phyloP scores from a whole-genome alignment of 2,888 invertebrate genomes.

The Lycocerus yunnanus region DNA sequence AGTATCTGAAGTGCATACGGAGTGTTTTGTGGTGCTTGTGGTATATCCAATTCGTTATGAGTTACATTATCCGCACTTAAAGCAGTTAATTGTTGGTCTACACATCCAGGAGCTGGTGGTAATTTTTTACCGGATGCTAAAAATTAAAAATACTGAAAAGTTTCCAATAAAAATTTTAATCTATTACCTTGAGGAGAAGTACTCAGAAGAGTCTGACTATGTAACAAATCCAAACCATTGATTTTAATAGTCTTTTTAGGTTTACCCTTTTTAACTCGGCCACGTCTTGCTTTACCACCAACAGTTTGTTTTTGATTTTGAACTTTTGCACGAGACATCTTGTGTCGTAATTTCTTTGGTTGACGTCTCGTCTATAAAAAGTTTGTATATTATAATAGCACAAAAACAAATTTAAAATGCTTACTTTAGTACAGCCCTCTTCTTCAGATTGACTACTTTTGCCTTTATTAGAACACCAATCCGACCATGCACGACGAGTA shows the following conservation, averaged over 20 bases:
- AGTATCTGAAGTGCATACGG: slow-evolving; percentile 87
- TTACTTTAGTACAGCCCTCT: slow-evolving; percentile 56
- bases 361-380: slow-evolving; percentile 21
- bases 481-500: slow-evolving; percentile 76
- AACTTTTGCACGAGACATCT: slow-evolving; percentile 57
- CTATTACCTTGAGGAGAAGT: slow-evolving; percentile 72
- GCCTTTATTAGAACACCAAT: slow-evolving; percentile 68
- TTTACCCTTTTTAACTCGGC: slow-evolving; percentile 65
- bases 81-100: slow-evolving; percentile 86
- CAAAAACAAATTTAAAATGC: background rate
- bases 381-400: background rate
- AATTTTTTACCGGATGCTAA: slow-evolving; percentile 68
- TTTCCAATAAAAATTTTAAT: background rate
- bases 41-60: slow-evolving; percentile 84
- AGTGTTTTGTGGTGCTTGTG: slow-evolving; percentile 74
- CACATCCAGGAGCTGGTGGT: slow-evolving; percentile 89
- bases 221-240: slow-evolving; percentile 84
- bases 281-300: slow-evolving; percentile 56
- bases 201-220: slow-evolving; percentile 86
- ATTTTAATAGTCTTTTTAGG: slow-evolving; percentile 75
- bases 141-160: slow-evolving; percentile 27
- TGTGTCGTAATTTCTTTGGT: slow-evolving; percentile 56
- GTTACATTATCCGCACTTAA: slow-evolving; percentile 69
- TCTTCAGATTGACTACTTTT: slow-evolving; percentile 68
- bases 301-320: slow-evolving; percentile 41